These are phyloP conservation scores for Synergus umbraculus DNA, from an alignment of 2,888 invertebrate species.

Conservation along the genomic window DNA sequence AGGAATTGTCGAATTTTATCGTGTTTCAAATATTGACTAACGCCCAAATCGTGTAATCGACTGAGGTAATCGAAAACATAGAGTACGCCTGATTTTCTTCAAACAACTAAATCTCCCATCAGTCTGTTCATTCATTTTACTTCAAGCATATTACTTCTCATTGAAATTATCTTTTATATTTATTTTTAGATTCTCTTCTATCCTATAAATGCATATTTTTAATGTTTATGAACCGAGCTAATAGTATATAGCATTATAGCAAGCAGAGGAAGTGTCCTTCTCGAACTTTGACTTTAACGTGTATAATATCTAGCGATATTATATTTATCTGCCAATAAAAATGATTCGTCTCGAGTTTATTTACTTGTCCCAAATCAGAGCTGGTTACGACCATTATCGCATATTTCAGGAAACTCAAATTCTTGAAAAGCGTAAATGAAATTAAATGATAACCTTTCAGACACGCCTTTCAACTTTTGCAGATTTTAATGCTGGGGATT, in stretches of 20 bases:
- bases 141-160: not conserved
- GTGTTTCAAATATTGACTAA: conserved; percentile 35
- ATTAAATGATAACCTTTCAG: conserved; percentile 32
- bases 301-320: conserved; percentile 13
- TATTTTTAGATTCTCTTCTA: not conserved
- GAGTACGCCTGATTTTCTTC: conserved; percentile 5
- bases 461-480: conserved; percentile 14
- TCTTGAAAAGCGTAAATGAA: conserved; percentile 31
- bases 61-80: conserved; percentile 32
- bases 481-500: conserved; percentile 17
- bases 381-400: not conserved
- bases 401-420: conserved; percentile 12
- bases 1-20: conserved; percentile 53
- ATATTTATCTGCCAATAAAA: conserved; percentile 17
- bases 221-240: not conserved
- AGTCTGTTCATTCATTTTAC: not conserved
- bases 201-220: not conserved
- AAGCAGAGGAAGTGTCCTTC: not conserved
- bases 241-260: not conserved
- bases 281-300: not conserved
- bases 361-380: conserved; percentile 22
- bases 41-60: conserved; percentile 23
- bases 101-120: not conserved
- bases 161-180: not conserved
- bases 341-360: conserved; percentile 1